These are phyloP conservation scores for Acropora yongei DNA, from an alignment of 64 coral and sea anemone genomes.

Conservation along the genomic window DNA sequence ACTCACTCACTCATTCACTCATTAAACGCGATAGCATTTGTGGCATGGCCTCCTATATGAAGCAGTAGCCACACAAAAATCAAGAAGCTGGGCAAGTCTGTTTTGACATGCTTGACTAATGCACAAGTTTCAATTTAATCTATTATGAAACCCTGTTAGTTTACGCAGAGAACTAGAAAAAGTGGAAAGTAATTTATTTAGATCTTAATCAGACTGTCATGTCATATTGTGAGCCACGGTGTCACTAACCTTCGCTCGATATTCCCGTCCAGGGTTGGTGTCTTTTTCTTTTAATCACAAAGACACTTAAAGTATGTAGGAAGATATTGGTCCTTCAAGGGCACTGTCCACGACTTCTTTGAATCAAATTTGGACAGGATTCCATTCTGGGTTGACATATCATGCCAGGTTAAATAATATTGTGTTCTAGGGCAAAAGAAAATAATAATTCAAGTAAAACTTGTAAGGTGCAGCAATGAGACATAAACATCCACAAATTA, in stretches of 20 bases:
- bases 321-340: constrained; percentile 9
- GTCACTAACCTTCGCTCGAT: not conserved
- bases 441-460: too few relatives aligned
- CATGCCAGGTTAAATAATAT: constrained; percentile 35
- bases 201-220: too few relatives aligned
- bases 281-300: not conserved
- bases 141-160: too few relatives aligned
- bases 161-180: too few relatives aligned
- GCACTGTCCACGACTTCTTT: constrained; percentile 30
- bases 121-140: too few relatives aligned
- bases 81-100: too few relatives aligned
- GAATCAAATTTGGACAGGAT: not conserved
- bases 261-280: constrained; percentile 1
- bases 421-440: not conserved
- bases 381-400: constrained; percentile 39
- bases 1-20: not conserved
- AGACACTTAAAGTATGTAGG: constrained; percentile 18
- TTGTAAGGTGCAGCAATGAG: too few relatives aligned
- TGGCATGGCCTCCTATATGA: not conserved
- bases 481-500: too few relatives aligned
- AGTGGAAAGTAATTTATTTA: too few relatives aligned
- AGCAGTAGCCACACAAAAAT: not conserved
- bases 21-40: not conserved
- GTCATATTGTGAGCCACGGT: too few relatives aligned
- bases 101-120: too few relatives aligned